Conservation (phyloP, 2,797 vertebrate species). For the Enteromius unitaeniatus region DNA sequence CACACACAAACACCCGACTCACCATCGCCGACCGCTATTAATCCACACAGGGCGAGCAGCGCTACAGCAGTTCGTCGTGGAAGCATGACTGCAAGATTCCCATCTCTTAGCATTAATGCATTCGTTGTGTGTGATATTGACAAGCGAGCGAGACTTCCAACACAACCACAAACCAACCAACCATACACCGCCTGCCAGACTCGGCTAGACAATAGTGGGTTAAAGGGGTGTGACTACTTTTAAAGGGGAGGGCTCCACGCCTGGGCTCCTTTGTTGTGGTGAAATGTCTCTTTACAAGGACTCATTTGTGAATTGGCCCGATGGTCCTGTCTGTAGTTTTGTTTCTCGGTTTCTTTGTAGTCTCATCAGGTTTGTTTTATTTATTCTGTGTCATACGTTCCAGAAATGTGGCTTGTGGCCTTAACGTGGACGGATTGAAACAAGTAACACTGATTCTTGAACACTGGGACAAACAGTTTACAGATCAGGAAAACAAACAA, state of each 20-base stretch:
- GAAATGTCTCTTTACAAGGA: constrained; percentile 46
- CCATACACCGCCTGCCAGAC: constrained; percentile 73
- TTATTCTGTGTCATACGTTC: not conserved
- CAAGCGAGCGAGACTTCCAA: constrained; percentile 71
- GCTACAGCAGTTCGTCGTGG: constrained; percentile 66
- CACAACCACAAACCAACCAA: constrained; percentile 75
- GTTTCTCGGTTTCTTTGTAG: too few species aligned
- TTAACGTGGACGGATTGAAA: not conserved
- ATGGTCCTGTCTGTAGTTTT: constrained; percentile 21
- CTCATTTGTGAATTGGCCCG: constrained; percentile 35
- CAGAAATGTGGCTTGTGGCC: not conserved
- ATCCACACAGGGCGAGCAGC: constrained; percentile 74
- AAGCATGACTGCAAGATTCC: constrained; percentile 79
- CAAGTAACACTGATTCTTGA: not conserved
- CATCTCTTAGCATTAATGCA: constrained; percentile 78
- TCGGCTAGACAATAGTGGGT: constrained; percentile 61
- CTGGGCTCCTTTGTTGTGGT: constrained; percentile 61
- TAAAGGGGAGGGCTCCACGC: constrained; percentile 74
- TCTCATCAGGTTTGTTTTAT: not conserved
- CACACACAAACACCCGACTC: constrained; percentile 66
- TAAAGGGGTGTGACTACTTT: constrained; percentile 76
- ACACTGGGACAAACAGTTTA: not conserved
- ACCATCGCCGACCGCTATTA: constrained; percentile 73
- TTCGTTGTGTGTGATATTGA: constrained; percentile 70
- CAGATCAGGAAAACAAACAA: not conserved